phyloP scores from a whole-genome alignment of 2,888 invertebrate genomes.

The Napeogenes inachia region DNA sequence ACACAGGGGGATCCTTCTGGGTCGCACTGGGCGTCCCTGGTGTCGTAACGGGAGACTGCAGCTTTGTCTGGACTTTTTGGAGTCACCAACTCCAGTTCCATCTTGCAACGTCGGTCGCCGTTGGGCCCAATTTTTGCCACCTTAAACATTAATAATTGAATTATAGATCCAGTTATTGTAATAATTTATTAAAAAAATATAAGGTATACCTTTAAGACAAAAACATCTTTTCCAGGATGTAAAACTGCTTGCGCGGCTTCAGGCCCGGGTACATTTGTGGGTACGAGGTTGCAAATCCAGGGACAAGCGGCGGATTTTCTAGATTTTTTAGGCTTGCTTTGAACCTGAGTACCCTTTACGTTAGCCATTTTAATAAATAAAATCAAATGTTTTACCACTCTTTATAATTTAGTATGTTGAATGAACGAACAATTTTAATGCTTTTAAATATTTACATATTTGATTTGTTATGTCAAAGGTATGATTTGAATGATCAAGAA shows the following conservation, averaged over 20 bases:
- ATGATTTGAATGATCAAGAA: no score
- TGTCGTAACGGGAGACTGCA: slow-evolving; percentile 63
- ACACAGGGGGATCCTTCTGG: slow-evolving; percentile 50
- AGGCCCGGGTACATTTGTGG: slow-evolving; percentile 54
- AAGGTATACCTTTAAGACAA: slow-evolving; percentile 73
- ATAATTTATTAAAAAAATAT: background rate
- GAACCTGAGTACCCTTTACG: slow-evolving; percentile 40
- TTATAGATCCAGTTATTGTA: background rate
- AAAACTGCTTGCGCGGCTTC: slow-evolving; percentile 57
- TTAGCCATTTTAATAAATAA: slow-evolving; percentile 29
- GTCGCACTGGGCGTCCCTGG: slow-evolving; percentile 64
- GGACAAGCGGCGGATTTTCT: slow-evolving; percentile 40
- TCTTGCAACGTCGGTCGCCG: slow-evolving; percentile 63
- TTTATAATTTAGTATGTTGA: slow-evolving; percentile 1
- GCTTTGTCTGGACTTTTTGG: slow-evolving; percentile 78
- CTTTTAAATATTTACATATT: background rate
- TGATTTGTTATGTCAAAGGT: background rate
- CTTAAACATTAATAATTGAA: slow-evolving; percentile 33
- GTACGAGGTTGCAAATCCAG: slow-evolving; percentile 52
- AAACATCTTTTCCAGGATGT: slow-evolving; percentile 80
- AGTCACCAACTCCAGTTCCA: slow-evolving; percentile 82
- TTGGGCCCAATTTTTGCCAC: slow-evolving; percentile 61
- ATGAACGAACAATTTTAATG: background rate
- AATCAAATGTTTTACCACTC: background rate
- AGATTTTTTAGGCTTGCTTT: slow-evolving; percentile 33